Evolutionary conservation across 2,888 invertebrate species (phyloP), one percentile per base, ranked within the genome.

Genomic region (Unio pictorum): DNA sequence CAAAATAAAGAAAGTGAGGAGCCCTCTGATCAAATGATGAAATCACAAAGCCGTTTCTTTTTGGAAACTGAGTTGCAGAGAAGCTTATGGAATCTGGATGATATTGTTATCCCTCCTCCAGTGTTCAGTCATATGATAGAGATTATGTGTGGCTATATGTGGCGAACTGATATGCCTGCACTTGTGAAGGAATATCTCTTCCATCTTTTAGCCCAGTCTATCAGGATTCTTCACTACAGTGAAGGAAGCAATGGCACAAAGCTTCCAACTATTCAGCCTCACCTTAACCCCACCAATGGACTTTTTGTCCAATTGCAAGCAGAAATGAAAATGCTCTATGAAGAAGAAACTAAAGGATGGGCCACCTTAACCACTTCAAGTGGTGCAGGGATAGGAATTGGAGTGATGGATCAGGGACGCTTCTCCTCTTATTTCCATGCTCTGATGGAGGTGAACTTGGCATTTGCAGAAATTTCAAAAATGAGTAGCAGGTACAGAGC

Each of bases 381-480:
- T 67, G 87, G 88, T 6, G 67, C 82, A 61, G 81, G 81, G 6
- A 78, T 86, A 54, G 87, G 87, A 15, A 80, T 87, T 11, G 86
- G 87, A 8, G 82, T 84, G 17, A 79, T 82, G 23, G 87, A 88
- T 69, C 79, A 81, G 30, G 86, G 87, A 6, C 73, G 86, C n/a
- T 88, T 88, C 72, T 88, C 89, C 23, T 85, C 88, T 15, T 89
- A 89, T 71, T 86, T 89, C 73, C 89, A 89, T 61, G 77, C 87
- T 17, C 68, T 89, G 45, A 78, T 89, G 80, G 89, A 89, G 67
- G 82, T 86, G 8, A 86, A 84, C 61, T 76, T 89, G 55, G 86
- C 89, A 20, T 81, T 87, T 28, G 84, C 86, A 17, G 89, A 89
- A 68, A 81, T 87, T 20, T 72, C 71, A 58, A 75, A 75, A 20